These are phyloP conservation scores for Apodemia zela DNA, from an alignment of 2,888 invertebrate species.

Conservation along the genomic window DNA sequence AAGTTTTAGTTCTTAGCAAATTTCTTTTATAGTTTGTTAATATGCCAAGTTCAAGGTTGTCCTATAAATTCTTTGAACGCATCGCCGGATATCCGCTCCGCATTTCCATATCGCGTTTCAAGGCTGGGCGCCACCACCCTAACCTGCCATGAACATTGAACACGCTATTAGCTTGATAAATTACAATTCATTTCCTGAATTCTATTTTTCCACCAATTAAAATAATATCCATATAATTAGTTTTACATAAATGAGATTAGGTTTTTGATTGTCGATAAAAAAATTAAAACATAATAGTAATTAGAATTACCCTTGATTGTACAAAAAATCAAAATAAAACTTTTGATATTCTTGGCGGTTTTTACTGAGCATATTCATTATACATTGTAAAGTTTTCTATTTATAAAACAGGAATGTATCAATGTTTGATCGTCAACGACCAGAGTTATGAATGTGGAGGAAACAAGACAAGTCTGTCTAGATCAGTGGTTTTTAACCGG, in stretches of 20 bases:
- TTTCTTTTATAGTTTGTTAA: slow-evolving; percentile 28
- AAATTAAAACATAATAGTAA: background rate
- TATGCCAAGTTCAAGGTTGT: slow-evolving; percentile 43
- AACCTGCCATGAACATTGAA: slow-evolving; percentile 18
- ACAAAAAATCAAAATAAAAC: too few relatives aligned
- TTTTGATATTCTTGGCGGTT: too few relatives aligned
- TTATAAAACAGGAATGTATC: too few relatives aligned
- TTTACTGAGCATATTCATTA: too few relatives aligned
- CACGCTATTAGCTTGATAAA: slow-evolving; percentile 28
- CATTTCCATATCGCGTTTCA: slow-evolving; percentile 50
- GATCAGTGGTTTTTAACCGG: too few relatives aligned
- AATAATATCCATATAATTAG: slow-evolving; percentile 3
- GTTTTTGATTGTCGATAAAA: background rate
- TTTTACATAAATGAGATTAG: slow-evolving; percentile 6
- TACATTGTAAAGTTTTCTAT: too few relatives aligned
- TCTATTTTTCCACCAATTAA: slow-evolving; percentile 7
- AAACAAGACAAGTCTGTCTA: too few relatives aligned
- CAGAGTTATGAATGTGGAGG: too few relatives aligned
- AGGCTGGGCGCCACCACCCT: slow-evolving; percentile 37
- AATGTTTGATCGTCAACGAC: too few relatives aligned
- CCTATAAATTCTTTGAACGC: slow-evolving; percentile 45
- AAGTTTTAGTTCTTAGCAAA: slow-evolving; percentile 24
- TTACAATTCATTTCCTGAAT: slow-evolving; percentile 21
- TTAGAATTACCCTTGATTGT: too few relatives aligned
- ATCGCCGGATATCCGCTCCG: slow-evolving; percentile 60